Evolutionary conservation across 2,888 invertebrate genomes (phyloP), one percentile per base, ranked within the genome.

Genomic region (Ophioninae sp.): DNA sequence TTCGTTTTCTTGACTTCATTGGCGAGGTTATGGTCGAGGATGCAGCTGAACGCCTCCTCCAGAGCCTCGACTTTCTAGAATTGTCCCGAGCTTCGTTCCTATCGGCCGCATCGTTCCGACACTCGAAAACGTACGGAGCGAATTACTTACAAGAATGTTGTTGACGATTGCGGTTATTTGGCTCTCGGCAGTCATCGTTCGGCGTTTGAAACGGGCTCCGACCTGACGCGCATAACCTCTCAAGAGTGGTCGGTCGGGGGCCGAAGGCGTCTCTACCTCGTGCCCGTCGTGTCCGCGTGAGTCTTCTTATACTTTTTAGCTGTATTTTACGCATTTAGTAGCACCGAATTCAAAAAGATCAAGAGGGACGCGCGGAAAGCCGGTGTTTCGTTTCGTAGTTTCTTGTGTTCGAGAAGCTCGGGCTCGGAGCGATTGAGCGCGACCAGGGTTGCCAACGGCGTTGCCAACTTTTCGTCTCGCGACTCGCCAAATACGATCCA

Each of bases 11-110:
- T 96, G 86, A 94, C 94, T 90, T 97, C 96, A 81, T 95, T 94
- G 74, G 95, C 95, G 22, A 95, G 94, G 87, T 96, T 95, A 89
- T 97, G 96, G 0, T 97, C 96, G 81, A 98, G 94, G 88, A 97
- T 97, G 88, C 97, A 97, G 91, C 97, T 97, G 90, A 99, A 98
- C 0, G 97, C 97, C 93, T 98, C 97, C 90, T 98, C 98, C 51
- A 97, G 96, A 0, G 96, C 95, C 90, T 97, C 97, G 8, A 97
- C 96, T 92, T 95, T 95, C 97, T 97, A 88, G 17, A 59, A 59
- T 59, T 7, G 20, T 2, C 2, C 0, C 6, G 22, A 22, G 22
- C 22, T 59, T 59, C 0, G 17, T 20, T 17, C 20, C 20, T 7
- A 22, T 22, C 20, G 59, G 20, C 22, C 6, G 10, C 9, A 22